Conservation (phyloP, 2,113 vertebrate species). For the Tachycineta bicolor region DNA sequence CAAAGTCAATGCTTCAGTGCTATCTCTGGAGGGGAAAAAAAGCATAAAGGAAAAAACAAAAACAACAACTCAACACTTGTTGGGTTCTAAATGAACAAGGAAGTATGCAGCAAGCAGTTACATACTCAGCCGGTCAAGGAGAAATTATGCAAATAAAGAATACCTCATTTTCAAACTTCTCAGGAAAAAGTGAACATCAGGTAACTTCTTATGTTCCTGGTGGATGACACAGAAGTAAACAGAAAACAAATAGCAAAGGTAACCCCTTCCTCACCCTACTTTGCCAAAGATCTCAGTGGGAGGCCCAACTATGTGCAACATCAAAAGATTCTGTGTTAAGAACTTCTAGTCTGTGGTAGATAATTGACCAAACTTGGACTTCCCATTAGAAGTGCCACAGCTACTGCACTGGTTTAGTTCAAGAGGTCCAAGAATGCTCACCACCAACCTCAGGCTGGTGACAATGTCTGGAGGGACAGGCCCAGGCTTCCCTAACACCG, state of each 20-base stretch:
- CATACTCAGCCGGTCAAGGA: background rate
- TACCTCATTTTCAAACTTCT: background rate
- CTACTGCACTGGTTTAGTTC: background rate
- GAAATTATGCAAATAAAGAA: background rate
- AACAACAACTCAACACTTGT: background rate
- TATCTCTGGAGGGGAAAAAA: background rate
- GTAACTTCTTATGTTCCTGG: background rate
- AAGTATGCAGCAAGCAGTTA: background rate
- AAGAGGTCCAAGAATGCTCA: background rate
- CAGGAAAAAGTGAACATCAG: background rate
- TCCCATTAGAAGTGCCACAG: background rate
- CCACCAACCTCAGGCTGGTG: background rate
- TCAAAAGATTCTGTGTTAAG: background rate
- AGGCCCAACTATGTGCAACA: background rate
- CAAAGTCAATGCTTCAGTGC: background rate
- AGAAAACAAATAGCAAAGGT: background rate
- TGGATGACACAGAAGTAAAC: background rate
- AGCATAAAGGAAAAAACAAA: accelerated
- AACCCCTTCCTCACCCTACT: background rate
- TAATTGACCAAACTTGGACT: background rate
- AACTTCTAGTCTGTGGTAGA: background rate
- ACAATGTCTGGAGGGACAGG: background rate
- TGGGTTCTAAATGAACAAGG: background rate
- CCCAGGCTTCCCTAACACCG: background rate
- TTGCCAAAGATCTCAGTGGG: background rate